These are phyloP conservation scores for Gadus chalcogrammus DNA, from an alignment of 2,113 vertebrate species.

Conservation along the genomic window DNA sequence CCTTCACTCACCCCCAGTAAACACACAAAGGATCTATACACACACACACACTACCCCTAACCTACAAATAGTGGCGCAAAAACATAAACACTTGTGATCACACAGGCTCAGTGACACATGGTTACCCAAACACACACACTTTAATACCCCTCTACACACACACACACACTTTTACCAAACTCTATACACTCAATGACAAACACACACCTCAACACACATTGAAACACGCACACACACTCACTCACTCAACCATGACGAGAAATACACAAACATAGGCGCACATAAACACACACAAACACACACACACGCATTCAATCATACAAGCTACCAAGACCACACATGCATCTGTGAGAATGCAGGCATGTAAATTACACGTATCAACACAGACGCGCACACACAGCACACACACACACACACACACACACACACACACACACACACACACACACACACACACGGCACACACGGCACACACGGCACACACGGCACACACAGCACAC, in stretches of 20 bases:
- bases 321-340: background rate
- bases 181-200: constrained; percentile 22
- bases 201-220: constrained; percentile 14
- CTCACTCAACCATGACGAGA: constrained; percentile 2
- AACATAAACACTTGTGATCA: background rate
- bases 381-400: constrained; percentile 16
- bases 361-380: background rate
- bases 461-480: constrained; percentile 5
- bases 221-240: constrained; percentile 6
- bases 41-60: too few species aligned
- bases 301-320: constrained; percentile 2
- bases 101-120: background rate
- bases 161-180: background rate
- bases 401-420: background rate
- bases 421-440: constrained; percentile 6
- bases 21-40: too few species aligned
- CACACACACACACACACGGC: constrained; percentile 8
- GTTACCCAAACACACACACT: background rate
- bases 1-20: too few species aligned
- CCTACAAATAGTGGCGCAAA: too few species aligned
- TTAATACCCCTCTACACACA: background rate
- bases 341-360: background rate
- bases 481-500: constrained; percentile 13
- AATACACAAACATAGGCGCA: constrained; percentile 11
- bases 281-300: constrained; percentile 7